Evolutionary conservation across 2,888 invertebrate genomes (phyloP).

Genomic region (Anaspis maculata): DNA sequence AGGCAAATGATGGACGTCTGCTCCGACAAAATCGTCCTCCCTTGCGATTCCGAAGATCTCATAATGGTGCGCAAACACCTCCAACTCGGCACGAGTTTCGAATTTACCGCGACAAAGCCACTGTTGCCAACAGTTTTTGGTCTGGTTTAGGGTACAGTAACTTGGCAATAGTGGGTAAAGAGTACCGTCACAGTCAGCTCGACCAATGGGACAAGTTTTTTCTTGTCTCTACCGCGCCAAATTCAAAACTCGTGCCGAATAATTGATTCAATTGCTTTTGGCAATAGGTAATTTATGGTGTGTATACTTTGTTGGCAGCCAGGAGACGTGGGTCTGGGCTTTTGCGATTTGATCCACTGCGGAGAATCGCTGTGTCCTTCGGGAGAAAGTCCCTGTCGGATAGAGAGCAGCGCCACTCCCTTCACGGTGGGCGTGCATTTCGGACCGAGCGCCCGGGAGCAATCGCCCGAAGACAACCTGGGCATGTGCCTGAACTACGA

Average conservation of each 20-base stretch:
- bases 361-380: conserved; percentile 62
- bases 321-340: conserved; percentile 49
- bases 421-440: conserved; percentile 74
- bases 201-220: too few relatives aligned
- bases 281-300: background rate
- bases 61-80: conserved; percentile 54
- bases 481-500: conserved; percentile 70
- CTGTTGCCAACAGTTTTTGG: background rate
- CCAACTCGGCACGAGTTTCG: too few relatives aligned
- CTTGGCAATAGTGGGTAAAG: background rate
- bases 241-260: conserved; percentile 1
- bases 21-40: conserved; percentile 66
- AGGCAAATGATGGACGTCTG: conserved; percentile 43
- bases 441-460: conserved; percentile 56
- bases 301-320: conserved; percentile 48
- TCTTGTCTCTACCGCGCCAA: too few relatives aligned
- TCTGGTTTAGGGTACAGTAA: conserved; percentile 1
- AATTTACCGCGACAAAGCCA: too few relatives aligned
- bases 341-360: conserved; percentile 73
- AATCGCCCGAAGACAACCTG: conserved; percentile 70
- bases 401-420: conserved; percentile 69
- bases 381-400: conserved; percentile 48
- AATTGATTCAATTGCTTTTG: background rate
- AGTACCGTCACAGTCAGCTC: too few relatives aligned
- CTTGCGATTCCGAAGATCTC: conserved; percentile 78